phyloP scores from a whole-genome alignment of 2,888 invertebrate species.

The Serrognathus titanus region DNA sequence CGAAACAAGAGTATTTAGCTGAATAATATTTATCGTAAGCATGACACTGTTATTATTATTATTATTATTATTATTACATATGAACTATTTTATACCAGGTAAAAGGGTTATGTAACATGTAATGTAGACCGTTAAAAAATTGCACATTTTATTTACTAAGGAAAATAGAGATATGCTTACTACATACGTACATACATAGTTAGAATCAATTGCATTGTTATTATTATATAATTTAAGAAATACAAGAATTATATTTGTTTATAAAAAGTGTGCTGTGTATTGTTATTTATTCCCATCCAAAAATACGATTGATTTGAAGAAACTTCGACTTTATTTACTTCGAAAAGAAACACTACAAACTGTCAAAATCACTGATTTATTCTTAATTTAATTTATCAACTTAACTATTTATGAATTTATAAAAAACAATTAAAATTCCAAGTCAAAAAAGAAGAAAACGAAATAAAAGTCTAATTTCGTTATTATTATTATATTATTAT shows the following conservation, averaged over 20 bases:
- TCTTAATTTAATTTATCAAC: too few species aligned
- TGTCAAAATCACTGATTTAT: too few species aligned
- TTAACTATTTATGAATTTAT: too few species aligned
- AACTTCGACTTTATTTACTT: too few species aligned
- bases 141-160: neutral
- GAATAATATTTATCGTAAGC: neutral
- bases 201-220: slow-evolving; percentile 3
- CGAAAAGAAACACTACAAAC: too few species aligned
- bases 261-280: neutral
- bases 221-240: slow-evolving; percentile 3
- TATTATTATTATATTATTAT: too few species aligned
- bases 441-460: too few species aligned
- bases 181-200: neutral
- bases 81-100: neutral
- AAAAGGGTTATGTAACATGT: neutral
- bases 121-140: neutral
- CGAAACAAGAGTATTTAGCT: too few species aligned
- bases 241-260: slow-evolving; percentile 5
- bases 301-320: too few species aligned
- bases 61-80: too few species aligned
- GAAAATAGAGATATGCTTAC: neutral
- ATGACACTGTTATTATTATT: neutral
- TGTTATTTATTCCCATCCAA: neutral
- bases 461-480: too few species aligned
- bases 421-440: too few species aligned